Evolutionary conservation across 2,888 invertebrate species (phyloP), one percentile per base, ranked within the genome.

Genomic region (Drosophila multiciliata): DNA sequence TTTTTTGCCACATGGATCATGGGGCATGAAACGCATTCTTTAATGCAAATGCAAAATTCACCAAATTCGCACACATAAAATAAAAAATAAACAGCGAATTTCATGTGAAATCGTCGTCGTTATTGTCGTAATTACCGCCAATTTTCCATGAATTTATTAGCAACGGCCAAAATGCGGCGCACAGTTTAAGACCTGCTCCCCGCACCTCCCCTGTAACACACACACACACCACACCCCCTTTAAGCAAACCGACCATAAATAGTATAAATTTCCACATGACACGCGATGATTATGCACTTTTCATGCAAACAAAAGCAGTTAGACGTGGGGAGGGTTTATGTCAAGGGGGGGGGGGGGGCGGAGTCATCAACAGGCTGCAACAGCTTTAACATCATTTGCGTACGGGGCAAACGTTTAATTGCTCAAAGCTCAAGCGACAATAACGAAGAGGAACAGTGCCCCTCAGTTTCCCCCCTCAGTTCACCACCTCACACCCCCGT

Each of bases 231-330:
- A 35, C 58, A 23, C 57, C 57, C 71, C 76, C 63, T 68, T 70
- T 76, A 79, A 87, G 78, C 87, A 79, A 87, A 87, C 90, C 80
- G 80, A 80, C 87, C 82, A 83, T 89, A 85, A 85, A 89, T 83
- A 89, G 88, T 83, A 83, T 83, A 90, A 89, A 89, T 89, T 89
- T 90, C 88, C 80, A 82, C 86, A 83, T 82, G 90, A 89, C 89
- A 89, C 90, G 89, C 89, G 90, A 89, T 90, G 87, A 84, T 84
- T 87, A 88, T 89, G 90, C 89, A 82, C 83, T 79, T 75, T 89
- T 75, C 76, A 88, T 80, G 83, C 84, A 87, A 87, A 82, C 77
- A 75, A 80, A 63, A 62, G 76, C 65, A 75, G 74, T 55, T 33
- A 38, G 26, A 45, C 7, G 53, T n/a, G 23, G 15, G 52, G n/a